phyloP scores from a whole-genome alignment of 2,797 vertebrate species.

The Oreochromis mossambicus region DNA sequence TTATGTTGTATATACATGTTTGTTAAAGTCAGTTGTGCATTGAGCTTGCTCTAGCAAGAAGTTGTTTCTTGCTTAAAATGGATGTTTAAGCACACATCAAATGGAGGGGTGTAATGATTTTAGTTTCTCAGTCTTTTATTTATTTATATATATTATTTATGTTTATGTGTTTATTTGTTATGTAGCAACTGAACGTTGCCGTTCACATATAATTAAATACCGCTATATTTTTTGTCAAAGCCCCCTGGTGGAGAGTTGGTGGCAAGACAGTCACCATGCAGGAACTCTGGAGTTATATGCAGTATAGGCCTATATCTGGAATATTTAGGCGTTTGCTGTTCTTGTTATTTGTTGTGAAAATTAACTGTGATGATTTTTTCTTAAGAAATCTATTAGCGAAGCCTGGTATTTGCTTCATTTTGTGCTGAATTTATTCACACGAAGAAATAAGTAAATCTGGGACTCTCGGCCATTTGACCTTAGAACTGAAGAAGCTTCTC shows the following conservation, averaged over 20 bases:
- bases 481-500: too few species aligned
- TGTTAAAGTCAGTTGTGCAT: not conserved
- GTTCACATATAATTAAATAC: not conserved
- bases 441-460: not conserved
- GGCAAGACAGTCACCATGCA: not conserved
- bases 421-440: not conserved
- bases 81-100: not conserved
- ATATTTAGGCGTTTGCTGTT: not conserved
- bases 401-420: not conserved
- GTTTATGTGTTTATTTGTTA: not conserved
- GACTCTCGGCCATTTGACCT: too few species aligned
- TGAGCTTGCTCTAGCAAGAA: not conserved
- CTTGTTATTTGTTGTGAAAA: not conserved
- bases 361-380: not conserved
- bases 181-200: not conserved
- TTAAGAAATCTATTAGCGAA: not conserved
- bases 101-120: too few species aligned
- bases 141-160: not conserved
- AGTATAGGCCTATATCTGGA: not conserved
- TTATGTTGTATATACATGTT: not conserved
- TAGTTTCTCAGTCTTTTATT: not conserved
- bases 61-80: not conserved
- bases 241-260: slow-evolving; percentile 57
- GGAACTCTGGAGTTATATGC: not conserved
- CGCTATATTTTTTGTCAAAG: not conserved